phyloP scores from a whole-genome alignment of 2,797 vertebrate species.

The Rhinichthys osculus region DNA sequence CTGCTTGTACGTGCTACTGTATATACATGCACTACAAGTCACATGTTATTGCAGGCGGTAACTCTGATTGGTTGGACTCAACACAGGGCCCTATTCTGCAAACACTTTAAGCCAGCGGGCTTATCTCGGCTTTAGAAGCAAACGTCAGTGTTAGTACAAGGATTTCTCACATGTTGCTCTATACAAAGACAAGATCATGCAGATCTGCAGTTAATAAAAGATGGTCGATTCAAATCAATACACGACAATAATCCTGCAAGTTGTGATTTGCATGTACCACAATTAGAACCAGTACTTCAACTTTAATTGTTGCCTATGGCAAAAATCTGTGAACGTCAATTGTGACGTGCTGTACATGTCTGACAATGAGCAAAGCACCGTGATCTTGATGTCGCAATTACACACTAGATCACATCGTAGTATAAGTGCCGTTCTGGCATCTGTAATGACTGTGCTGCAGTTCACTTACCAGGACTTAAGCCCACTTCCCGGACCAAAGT shows the following conservation, averaged over 20 bases:
- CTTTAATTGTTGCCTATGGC: not conserved
- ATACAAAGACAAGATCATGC: constrained; percentile 35
- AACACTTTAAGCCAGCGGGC: constrained; percentile 61
- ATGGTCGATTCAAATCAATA: constrained; percentile 30
- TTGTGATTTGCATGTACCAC: not conserved
- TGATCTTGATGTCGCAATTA: not conserved
- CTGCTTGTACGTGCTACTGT: constrained; percentile 16
- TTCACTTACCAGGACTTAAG: constrained; percentile 93
- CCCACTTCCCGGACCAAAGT: constrained; percentile 91
- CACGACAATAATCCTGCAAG: constrained; percentile 20
- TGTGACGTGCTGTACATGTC: not conserved
- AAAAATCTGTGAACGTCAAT: not conserved
- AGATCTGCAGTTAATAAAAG: constrained; percentile 2
- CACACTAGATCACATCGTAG: not conserved
- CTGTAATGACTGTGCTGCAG: not conserved
- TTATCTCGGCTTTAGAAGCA: constrained; percentile 54
- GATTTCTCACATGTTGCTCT: constrained; percentile 51
- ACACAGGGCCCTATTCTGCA: constrained; percentile 44
- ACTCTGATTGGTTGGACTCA: constrained; percentile 42
- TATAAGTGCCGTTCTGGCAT: not conserved
- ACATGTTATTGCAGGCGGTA: constrained; percentile 47
- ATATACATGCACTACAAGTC: constrained; percentile 31
- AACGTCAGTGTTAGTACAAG: constrained; percentile 51
- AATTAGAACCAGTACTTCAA: constrained; percentile 9
- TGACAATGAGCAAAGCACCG: not conserved